Percentiles rank a stretch among this genome's conserved stretches.
These are phyloP conservation scores for Morbakka virulenta DNA, from an alignment of 30 jellyfish, hydroid and myxozoan genomes.

Conservation along the genomic window DNA sequence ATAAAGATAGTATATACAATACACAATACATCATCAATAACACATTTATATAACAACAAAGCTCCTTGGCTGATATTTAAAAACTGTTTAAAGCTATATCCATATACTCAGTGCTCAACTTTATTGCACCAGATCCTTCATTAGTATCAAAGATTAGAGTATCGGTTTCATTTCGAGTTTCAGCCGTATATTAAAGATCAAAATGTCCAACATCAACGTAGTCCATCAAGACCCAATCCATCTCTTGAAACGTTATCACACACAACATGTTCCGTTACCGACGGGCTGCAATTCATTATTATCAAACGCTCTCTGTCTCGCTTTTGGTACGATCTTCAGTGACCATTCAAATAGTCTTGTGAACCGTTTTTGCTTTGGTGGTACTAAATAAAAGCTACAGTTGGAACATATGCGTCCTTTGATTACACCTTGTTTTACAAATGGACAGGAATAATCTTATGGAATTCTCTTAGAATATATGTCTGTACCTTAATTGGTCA, in stretches of 20 bases:
- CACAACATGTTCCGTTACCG: neutral
- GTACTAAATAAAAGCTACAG: neutral
- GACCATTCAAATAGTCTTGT: neutral
- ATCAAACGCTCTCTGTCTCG: neutral
- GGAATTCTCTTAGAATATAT: neutral
- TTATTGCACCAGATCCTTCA: neutral
- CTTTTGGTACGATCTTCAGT: neutral
- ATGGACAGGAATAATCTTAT: neutral
- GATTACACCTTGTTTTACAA: neutral
- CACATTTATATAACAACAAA: neutral
- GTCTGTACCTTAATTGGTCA: neutral
- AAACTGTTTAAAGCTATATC: neutral
- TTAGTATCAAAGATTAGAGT: neutral
- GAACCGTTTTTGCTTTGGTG: neutral
- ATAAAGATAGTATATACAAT: neutral
- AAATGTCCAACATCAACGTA: neutral
- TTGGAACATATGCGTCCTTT: neutral
- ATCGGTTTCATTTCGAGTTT: no score
- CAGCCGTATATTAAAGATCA: neutral
- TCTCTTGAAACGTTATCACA: neutral
- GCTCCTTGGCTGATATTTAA: neutral
- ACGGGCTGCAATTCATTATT: neutral
- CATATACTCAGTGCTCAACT: neutral
- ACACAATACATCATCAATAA: no score
- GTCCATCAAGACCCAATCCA: neutral